Evolutionary conservation across 2,888 invertebrate genomes (phyloP), one percentile per base, ranked within the genome.

Genomic region (Apamea monoglypha): DNA sequence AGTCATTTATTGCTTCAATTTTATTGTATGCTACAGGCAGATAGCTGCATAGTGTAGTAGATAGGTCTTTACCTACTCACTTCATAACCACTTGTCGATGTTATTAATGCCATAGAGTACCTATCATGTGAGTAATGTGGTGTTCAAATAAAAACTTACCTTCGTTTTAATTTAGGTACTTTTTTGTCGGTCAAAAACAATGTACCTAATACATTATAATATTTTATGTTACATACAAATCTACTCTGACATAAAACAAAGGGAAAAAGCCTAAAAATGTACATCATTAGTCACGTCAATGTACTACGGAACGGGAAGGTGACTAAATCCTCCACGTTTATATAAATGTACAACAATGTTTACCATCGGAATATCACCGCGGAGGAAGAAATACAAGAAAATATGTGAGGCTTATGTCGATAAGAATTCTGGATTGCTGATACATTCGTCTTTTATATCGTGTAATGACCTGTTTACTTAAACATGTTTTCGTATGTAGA

Each of bases 311-410:
- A 85, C 85, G 81, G 79, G 63, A 77, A 81, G 82, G 78, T 85
- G 86, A 87, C 76, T 91, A 90, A 91, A 91, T 91, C 90, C 91
- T 88, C 84, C 86, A 79, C 74, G 84, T 71, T 69, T 85, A 88
- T 90, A 91, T 86, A 90, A 89, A 91, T 90, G 87, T 88, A 86
- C 81, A 76, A 80, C 79, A 71, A 72, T 78, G 72, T 88, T 78
- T 81, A 78, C 77, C 81, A 75, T 74, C 76, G 74, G 80, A 86
- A 81, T 84, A 91, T 88, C 80, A 85, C 78, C 68, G 74, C 32
- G 53, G 71, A 78, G 71, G 76, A 76, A 80, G 76, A 74, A 84
- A 87, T 78, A 80, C 80, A 87, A 85, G 84, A 80, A 80, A 79
- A 76, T 75, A 74, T 70, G 68, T 68, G 53, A 67, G 67, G 69